Percentiles rank a stretch among this genome's conserved stretches.
Evolutionary conservation across 2,113 vertebrate genomes (phyloP).

Genomic region (Lasiurus borealis): DNA sequence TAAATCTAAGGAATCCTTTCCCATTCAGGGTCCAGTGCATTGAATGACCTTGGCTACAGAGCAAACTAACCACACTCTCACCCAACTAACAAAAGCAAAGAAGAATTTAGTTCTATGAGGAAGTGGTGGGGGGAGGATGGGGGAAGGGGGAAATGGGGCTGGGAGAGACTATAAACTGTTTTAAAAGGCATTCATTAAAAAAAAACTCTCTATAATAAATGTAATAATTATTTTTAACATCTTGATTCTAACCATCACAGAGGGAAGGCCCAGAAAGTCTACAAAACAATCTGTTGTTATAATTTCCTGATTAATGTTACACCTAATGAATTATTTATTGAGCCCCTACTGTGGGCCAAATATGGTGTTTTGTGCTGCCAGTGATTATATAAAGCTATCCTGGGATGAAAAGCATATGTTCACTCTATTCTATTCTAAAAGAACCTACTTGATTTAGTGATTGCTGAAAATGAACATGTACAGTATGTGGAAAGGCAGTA

Average conservation of each 20-base stretch:
- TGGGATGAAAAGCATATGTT: constrained; percentile 71
- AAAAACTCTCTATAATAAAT: neutral
- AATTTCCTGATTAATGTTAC: constrained; percentile 63
- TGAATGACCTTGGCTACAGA: neutral
- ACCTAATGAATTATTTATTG: constrained; percentile 64
- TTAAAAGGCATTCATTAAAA: neutral
- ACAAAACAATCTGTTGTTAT: constrained; percentile 3
- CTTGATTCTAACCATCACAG: constrained; percentile 8
- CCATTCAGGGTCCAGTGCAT: neutral
- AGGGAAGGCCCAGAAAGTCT: constrained; percentile 36
- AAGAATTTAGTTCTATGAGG: neutral
- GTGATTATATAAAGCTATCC: constrained; percentile 66
- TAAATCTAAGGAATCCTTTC: neutral
- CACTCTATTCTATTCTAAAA: constrained; percentile 45
- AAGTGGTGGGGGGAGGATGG: too few relatives aligned
- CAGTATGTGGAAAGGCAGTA: neutral
- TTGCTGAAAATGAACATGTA: constrained; percentile 34
- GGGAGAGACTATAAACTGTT: constrained; percentile 10
- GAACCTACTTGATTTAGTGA: constrained; percentile 50
- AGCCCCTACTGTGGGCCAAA: constrained; percentile 63
- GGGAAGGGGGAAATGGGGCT: too few relatives aligned
- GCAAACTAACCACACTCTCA: neutral
- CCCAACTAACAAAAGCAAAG: neutral
- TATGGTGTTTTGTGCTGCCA: constrained; percentile 62
- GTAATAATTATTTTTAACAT: constrained; percentile 14